phyloP scores from a whole-genome alignment of 2,113 vertebrate genomes.

The Serilophus lunatus region DNA sequence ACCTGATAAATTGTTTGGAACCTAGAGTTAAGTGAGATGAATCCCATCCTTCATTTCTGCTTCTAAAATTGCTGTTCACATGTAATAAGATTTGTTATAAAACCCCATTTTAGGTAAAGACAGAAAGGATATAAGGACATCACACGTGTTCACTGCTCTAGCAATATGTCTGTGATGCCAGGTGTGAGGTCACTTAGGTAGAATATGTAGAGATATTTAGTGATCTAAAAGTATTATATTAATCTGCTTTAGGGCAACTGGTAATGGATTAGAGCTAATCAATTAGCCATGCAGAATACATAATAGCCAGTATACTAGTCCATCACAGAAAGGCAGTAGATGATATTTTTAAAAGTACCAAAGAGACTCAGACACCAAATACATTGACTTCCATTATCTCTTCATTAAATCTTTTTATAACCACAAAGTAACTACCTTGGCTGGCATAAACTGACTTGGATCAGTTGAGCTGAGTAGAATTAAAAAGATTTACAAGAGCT shows the following conservation, averaged over 20 bases:
- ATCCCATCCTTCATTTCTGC: not conserved
- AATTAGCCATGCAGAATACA: not conserved
- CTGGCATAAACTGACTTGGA: not conserved
- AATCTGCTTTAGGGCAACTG: not conserved
- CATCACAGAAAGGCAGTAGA: not conserved
- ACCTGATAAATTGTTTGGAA: not conserved
- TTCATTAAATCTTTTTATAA: not conserved
- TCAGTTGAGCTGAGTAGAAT: not conserved
- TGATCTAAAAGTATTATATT: not conserved
- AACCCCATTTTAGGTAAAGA: not conserved
- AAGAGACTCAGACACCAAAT: not conserved
- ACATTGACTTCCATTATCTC: not conserved
- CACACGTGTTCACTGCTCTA: not conserved
- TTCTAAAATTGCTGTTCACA: not conserved
- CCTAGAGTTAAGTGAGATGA: not conserved
- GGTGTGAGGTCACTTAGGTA: not conserved
- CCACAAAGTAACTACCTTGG: not conserved
- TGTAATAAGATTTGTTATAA: not conserved
- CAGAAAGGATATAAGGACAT: not conserved
- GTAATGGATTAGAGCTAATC: not conserved
- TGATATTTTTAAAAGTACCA: not conserved
- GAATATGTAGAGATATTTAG: not conserved
- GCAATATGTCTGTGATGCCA: not conserved
- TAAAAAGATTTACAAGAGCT: not conserved
- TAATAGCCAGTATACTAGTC: not conserved